These are phyloP conservation scores for Zosterops borbonicus DNA, from an alignment of 2,113 vertebrate genomes.

Conservation along the genomic window DNA sequence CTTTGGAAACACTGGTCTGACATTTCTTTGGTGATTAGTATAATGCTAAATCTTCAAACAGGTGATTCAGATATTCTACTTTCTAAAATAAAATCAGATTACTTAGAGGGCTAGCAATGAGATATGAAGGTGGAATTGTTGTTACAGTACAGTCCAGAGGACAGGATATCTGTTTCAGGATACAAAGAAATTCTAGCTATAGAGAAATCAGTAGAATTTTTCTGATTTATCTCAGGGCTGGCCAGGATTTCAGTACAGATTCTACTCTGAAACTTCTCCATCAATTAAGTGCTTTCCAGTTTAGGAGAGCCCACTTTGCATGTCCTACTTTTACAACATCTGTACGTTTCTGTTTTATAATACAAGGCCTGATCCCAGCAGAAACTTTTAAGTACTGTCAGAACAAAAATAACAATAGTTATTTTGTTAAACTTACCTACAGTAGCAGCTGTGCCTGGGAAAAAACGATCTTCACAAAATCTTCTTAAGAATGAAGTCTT, in stretches of 20 bases:
- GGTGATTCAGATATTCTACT: not conserved
- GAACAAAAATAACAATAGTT: not conserved
- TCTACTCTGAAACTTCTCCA: not conserved
- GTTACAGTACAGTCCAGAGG: not conserved
- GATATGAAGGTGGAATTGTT: not conserved
- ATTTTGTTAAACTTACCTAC: conserved; percentile 81
- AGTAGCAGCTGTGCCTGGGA: conserved; percentile 81
- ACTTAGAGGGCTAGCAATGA: not conserved
- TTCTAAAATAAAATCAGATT: not conserved
- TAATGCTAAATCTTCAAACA: not conserved
- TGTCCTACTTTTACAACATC: not conserved
- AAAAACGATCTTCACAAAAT: conserved; percentile 86
- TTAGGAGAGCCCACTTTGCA: not conserved
- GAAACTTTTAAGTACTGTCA: not conserved
- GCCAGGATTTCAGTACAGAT: not conserved
- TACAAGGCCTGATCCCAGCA: not conserved
- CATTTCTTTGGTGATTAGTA: not conserved
- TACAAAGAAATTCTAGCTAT: not conserved
- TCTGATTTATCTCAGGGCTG: not conserved
- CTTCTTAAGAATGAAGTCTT: conserved; percentile 89
- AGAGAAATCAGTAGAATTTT: not conserved
- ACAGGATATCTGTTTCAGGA: not conserved
- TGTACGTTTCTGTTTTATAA: not conserved
- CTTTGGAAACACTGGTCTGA: not conserved
- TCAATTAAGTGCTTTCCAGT: not conserved